Conservation (phyloP, 2,113 vertebrate genomes). For the Stegostoma tigrinum region DNA sequence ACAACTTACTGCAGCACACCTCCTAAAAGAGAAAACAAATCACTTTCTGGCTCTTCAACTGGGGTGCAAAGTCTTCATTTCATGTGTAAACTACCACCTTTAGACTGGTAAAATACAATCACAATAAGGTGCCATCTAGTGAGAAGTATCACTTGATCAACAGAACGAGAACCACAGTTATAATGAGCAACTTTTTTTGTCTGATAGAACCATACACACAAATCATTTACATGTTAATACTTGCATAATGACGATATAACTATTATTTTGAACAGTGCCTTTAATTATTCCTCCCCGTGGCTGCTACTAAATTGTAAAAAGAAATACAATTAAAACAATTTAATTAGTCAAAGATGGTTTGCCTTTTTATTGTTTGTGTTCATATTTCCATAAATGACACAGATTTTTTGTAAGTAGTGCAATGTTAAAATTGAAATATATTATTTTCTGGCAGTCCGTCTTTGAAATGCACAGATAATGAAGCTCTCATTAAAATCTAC, state of each 20-base stretch:
- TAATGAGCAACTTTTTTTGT: not conserved
- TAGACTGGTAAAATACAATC: not conserved
- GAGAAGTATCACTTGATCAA: not conserved
- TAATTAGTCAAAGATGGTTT: not conserved
- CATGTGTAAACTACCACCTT: not conserved
- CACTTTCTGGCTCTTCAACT: not conserved
- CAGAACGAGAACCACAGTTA: too few relatives aligned
- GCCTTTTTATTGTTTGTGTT: slow-evolving; percentile 30
- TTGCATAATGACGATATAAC: not conserved
- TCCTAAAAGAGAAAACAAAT: not conserved
- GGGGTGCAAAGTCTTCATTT: not conserved
- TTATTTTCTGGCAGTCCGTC: not conserved
- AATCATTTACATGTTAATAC: not conserved
- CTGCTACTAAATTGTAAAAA: not conserved
- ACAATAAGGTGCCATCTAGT: not conserved
- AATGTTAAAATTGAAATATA: not conserved
- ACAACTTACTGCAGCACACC: not conserved
- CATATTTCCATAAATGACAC: not conserved
- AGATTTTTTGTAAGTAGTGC: not conserved
- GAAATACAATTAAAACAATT: slow-evolving; percentile 20
- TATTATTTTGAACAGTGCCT: not conserved
- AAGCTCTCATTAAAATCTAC: not conserved
- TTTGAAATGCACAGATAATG: not conserved
- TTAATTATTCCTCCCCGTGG: not conserved
- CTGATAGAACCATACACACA: not conserved